Percentiles rank a stretch among this genome's conserved stretches.
These are phyloP conservation scores for Pseudachorutes palmiensis DNA, from an alignment of 1,140 invertebrate species.

Conservation along the genomic window DNA sequence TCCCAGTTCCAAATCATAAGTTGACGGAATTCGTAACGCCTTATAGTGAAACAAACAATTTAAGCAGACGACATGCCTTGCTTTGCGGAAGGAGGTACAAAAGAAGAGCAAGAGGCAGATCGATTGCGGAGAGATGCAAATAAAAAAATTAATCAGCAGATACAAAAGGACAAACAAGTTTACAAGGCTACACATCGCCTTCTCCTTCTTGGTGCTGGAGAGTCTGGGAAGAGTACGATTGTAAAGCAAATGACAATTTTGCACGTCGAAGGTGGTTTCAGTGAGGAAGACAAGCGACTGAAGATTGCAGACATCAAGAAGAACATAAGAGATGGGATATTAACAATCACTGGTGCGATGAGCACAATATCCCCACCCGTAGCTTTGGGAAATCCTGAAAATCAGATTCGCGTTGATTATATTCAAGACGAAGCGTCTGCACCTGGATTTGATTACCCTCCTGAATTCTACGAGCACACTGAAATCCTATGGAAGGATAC, in stretches of 20 bases:
- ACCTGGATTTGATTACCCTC: conserved; percentile 62
- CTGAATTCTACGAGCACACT: conserved; percentile 92
- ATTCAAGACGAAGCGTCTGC: conserved; percentile 68
- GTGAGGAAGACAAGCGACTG: conserved; percentile 79
- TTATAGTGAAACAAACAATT: too few relatives aligned
- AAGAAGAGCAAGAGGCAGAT: conserved; percentile 85
- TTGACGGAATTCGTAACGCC: too few relatives aligned
- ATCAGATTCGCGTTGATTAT: conserved; percentile 91
- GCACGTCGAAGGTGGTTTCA: conserved; percentile 90
- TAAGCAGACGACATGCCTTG: conserved; percentile 38
- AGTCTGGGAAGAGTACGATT: conserved; percentile 98
- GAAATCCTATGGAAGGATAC: conserved; percentile 91
- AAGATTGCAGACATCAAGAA: conserved; percentile 99
- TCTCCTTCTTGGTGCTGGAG: conserved; percentile 87
- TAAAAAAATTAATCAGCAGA: conserved; percentile 95
- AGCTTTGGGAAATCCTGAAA: conserved; percentile 80
- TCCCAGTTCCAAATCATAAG: too few relatives aligned
- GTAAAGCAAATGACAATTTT: conserved; percentile 99
- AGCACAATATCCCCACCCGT: conserved; percentile 93
- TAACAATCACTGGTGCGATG: conserved; percentile 99
- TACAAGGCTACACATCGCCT: conserved; percentile 94
- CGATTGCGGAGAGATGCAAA: conserved; percentile 91
- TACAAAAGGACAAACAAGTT: conserved; percentile 98
- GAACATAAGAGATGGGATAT: conserved; percentile 97
- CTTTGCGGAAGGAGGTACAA: conserved; percentile 49